Conservation (phyloP, 2,797 vertebrate species). For the Lacerta agilis region DNA sequence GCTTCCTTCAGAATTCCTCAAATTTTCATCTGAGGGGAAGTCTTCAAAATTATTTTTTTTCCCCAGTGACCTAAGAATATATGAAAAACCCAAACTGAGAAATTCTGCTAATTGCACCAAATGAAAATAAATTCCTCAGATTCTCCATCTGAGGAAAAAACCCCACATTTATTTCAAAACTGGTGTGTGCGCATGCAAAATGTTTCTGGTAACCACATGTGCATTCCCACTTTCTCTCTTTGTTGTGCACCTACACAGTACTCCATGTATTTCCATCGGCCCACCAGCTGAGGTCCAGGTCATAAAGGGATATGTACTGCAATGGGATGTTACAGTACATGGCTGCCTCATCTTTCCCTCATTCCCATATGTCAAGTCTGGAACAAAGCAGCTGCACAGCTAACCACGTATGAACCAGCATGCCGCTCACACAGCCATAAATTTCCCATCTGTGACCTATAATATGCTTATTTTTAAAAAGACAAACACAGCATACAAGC, state of each 20-base stretch:
- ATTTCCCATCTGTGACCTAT: constrained; percentile 14
- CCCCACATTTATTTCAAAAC: neutral
- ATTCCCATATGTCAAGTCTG: neutral
- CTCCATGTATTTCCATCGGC: neutral
- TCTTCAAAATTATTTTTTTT: neutral
- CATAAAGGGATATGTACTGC: neutral
- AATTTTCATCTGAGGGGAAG: neutral
- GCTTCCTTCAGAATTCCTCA: neutral
- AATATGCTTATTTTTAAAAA: neutral
- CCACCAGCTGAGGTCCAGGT: neutral
- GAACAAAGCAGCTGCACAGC: neutral
- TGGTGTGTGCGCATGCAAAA: neutral
- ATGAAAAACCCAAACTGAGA: neutral
- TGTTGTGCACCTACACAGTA: neutral
- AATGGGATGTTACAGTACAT: neutral
- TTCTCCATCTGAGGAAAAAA: neutral
- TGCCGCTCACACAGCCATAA: constrained; percentile 2
- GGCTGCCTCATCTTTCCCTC: neutral
- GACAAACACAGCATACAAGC: neutral
- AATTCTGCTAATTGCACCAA: neutral
- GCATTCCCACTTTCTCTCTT: neutral
- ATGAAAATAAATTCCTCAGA: neutral
- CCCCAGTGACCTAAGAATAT: neutral
- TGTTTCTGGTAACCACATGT: neutral
- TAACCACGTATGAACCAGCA: neutral